Base-by-base conservation (phyloP, 2,797 vertebrate species). In the Myripristis jacobus region DNA sequence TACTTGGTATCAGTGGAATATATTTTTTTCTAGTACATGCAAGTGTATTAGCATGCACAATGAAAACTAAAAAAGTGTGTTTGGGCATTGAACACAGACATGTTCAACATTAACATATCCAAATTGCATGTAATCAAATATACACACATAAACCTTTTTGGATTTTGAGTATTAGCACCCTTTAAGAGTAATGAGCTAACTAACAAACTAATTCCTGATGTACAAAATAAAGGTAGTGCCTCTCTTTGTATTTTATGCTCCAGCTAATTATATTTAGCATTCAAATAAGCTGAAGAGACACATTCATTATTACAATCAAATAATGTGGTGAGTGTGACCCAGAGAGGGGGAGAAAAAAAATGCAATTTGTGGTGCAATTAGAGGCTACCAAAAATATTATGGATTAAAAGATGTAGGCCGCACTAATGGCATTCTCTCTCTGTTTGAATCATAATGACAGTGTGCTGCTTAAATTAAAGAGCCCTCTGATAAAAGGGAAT, bases 381-480 rank as follows among this genome's bases (percentile, higher is more conserved):
- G 59, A 54, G 53, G 63, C 59, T 58, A 55, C 70, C 41, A 60
- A 76, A 86, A 86, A 79, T 83, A 80, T 80, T 67, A 74, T 55
- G 58, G 73, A 79, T 87, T 71, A 81, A 75, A 47, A 83, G 65
- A 84, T 72, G 69, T 31, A 13, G 25, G 56, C 61, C 65, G n/a
- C 69, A 75, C 68, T 84, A 82, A 87, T 84, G 64, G 34, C 46
- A 54, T 80, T 57, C 63, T 70, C 72, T 56, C 50, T 80, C 43
- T 85, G 81, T 82, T 79, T 83, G 75, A 77, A 75, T 88, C 83
- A 75, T 77, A 84, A 84, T 84, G 88, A 76, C 85, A 84, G 73
- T 56, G 27, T 53, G 70, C 75, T 86, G 77, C 69, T 86, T 81
- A 67, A 88, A 85, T 82, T 77, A 84, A 90, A 88, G 48, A 84